Evolutionary conservation across 2,113 vertebrate genomes (phyloP), one percentile per base, ranked within the genome.

Genomic region (Peucedramus taeniatus): DNA sequence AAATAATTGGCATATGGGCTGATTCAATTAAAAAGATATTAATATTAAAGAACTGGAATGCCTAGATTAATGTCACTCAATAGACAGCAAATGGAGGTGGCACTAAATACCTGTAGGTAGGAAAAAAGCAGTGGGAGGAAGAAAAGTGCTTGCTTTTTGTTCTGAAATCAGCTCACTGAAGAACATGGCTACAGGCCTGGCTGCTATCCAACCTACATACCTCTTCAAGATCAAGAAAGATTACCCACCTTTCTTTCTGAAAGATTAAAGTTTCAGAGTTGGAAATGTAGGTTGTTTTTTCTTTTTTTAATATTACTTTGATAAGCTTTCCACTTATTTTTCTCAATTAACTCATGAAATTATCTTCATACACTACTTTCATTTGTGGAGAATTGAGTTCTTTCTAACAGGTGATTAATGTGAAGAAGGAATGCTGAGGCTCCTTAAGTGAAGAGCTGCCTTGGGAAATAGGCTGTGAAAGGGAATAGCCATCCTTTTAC

Each of bases 1-100:
- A 95, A 93, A 93, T 85, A 86, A 90, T 40, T 94, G 61, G 68
- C 74, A 24, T 74, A 87, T 39, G 42, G 15, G 30, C 6, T 80
- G 47, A 88, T 96, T 86, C 27, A 39, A 89, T 86, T 95, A 49
- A 61, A 69, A 84, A 92, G 21, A 28, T 21, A 86, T 87, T 96
- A 94, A 51, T 53, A 45, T 24, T 93, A 79, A 63, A 70, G 28
- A 87, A 68, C 37, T 59, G 16, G 28, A 60, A 11, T 17, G 16
- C 78, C 42, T 81, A 84, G 45, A 83, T 81, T 50, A 96, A 89
- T 92, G 40, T 45, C 85, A 90, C 42, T 91, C 66, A 95, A 59
- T 31, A 84, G 47, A 54, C n/a, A 92, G n/a, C 10, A 86, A 80
- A 83, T 63, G 71, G 30, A 69, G 78, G 78, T 3, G 18, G 56